Conservation (phyloP, 2,797 vertebrate genomes). For the Molothrus aeneus region DNA sequence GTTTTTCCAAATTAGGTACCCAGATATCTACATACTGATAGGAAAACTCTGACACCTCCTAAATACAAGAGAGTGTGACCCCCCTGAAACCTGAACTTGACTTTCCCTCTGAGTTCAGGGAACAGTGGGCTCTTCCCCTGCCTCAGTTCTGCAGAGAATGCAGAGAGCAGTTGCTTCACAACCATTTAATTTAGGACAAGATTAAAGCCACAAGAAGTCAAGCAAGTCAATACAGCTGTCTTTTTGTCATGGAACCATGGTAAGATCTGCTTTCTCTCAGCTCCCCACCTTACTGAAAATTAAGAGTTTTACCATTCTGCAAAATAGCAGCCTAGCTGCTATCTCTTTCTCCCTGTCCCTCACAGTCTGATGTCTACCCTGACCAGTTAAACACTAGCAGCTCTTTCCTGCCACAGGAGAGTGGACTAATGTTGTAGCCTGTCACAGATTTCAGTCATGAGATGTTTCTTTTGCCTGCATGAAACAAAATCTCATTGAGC, state of each 20-base stretch:
- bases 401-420: not conserved
- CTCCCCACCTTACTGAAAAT: not conserved
- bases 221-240: not conserved
- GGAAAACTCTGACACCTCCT: not conserved
- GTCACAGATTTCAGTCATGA: not conserved
- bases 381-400: not conserved
- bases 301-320: not conserved
- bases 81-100: not conserved
- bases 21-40: not conserved
- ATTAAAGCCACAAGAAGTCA: not conserved
- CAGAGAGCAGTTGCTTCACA: not conserved
- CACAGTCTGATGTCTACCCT: not conserved
- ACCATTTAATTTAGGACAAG: not conserved
- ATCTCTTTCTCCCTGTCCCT: not conserved
- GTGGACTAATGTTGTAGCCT: not conserved
- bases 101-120: not conserved
- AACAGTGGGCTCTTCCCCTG: not conserved
- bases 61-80: fast-evolving
- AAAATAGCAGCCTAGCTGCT: not conserved
- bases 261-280: not conserved
- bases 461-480: not conserved
- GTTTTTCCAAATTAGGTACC: not conserved
- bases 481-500: not conserved
- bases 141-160: not conserved
- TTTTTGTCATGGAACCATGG: not conserved